phyloP scores from a whole-genome alignment of 2,888 invertebrate genomes.

The Lottia gigantea region DNA sequence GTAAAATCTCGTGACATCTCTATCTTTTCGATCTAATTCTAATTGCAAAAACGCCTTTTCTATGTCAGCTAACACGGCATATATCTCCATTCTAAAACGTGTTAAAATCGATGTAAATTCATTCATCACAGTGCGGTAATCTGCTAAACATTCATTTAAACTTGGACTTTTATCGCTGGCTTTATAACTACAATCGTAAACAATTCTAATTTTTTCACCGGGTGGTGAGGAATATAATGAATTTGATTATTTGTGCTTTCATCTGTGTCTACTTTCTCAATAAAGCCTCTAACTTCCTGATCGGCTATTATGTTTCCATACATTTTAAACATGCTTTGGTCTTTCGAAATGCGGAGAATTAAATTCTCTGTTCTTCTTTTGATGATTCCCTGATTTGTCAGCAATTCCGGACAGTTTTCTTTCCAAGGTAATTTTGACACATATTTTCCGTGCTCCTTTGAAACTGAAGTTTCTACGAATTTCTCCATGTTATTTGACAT shows the following conservation, averaged over 20 bases:
- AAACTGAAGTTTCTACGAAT: no score
- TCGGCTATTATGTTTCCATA: constrained; percentile 28
- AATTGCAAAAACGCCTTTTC: constrained; percentile 30
- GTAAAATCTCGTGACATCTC: constrained; percentile 28
- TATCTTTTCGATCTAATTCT: constrained; percentile 21
- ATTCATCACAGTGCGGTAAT: constrained; percentile 27
- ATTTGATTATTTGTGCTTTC: no score
- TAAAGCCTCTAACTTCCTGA: constrained; percentile 17
- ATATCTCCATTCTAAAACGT: constrained; percentile 24
- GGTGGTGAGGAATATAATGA: constrained; percentile 28
- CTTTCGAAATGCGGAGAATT: constrained; percentile 15
- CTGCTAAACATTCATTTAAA: constrained; percentile 32
- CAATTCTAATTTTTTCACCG: constrained; percentile 34
- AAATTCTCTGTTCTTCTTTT: constrained; percentile 15
- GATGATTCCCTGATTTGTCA: background rate
- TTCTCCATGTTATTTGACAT: no score
- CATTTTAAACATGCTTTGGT: constrained; percentile 13
- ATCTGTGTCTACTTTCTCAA: no score
- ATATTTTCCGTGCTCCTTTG: no score
- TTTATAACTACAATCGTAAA: constrained; percentile 31
- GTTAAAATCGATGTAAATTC: constrained; percentile 17
- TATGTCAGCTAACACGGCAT: constrained; percentile 28
- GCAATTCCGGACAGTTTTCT: no score
- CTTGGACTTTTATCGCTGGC: constrained; percentile 19
- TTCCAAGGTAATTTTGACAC: no score